Conservation (phyloP, 2,113 vertebrate genomes). For the Hippocampus guttulatus region DNA sequence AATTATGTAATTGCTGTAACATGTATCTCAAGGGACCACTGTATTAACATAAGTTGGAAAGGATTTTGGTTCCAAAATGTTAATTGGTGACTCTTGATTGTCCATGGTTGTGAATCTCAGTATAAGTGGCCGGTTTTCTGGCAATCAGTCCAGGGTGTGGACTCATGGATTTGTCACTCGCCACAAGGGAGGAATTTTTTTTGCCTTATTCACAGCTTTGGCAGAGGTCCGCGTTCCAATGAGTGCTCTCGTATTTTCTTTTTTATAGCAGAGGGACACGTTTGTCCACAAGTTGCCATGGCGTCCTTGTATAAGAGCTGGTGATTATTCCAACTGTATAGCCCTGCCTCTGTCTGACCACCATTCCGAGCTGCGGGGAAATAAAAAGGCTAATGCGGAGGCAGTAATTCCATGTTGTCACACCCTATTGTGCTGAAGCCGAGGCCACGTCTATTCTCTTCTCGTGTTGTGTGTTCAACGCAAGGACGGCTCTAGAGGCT, state of each 20-base stretch:
- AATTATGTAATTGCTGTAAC: too few relatives aligned
- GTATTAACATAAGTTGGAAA: too few relatives aligned
- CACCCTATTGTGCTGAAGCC: constrained; percentile 51
- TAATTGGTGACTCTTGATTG: too few relatives aligned
- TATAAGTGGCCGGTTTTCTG: background rate
- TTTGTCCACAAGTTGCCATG: constrained; percentile 9
- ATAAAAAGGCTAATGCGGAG: constrained; percentile 51
- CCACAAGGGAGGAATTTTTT: background rate
- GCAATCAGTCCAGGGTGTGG: background rate
- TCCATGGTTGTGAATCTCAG: too few relatives aligned
- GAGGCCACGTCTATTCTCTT: constrained; percentile 53
- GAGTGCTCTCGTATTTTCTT: background rate
- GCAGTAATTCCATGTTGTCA: constrained; percentile 65
- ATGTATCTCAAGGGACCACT: too few relatives aligned
- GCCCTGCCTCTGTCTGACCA: constrained; percentile 30
- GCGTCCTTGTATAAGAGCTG: constrained; percentile 36
- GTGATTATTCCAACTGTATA: constrained; percentile 35
- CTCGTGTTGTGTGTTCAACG: constrained; percentile 49
- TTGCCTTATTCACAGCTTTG: background rate
- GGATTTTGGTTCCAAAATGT: too few relatives aligned
- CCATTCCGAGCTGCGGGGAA: constrained; percentile 37
- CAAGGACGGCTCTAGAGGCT: constrained; percentile 33
- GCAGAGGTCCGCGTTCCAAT: background rate
- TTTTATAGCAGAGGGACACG: background rate
- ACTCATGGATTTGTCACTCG: background rate